Conservation (phyloP, 2,113 vertebrate genomes). For the Protobothrops flavoviridis region DNA sequence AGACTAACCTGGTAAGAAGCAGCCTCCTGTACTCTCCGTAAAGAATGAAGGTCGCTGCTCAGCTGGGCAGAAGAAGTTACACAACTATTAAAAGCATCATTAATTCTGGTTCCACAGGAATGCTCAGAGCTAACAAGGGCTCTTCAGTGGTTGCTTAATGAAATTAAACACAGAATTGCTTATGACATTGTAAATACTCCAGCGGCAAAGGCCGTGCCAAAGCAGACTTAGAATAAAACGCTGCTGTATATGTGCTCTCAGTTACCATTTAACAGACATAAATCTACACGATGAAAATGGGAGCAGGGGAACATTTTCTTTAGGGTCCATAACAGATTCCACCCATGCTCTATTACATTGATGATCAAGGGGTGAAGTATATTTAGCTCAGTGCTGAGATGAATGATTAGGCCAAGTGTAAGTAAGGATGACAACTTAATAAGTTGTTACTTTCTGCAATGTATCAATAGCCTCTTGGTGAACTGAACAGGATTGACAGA, state of each 20-base stretch:
- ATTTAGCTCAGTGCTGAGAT: not conserved
- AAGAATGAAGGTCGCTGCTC: not conserved
- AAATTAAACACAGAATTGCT: not conserved
- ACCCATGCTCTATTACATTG: not conserved
- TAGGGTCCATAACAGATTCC: not conserved
- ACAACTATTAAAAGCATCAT: not conserved
- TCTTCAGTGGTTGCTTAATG: not conserved
- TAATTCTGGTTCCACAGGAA: not conserved
- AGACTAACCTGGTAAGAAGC: not conserved
- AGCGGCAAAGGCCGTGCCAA: not conserved
- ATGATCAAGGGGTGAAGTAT: not conserved
- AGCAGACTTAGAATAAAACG: not conserved
- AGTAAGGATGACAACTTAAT: not conserved
- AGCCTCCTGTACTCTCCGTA: not conserved
- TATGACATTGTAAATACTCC: not conserved
- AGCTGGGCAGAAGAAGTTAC: not conserved
- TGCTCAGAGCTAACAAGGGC: not conserved
- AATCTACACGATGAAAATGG: not conserved
- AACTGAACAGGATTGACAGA: not conserved
- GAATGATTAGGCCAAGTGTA: not conserved
- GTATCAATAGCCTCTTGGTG: not conserved
- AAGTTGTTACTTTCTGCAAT: not conserved
- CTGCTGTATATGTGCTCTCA: not conserved
- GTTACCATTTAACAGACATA: not conserved
- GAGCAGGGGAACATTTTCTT: not conserved